A percentile compares a stretch with the other conserved stretches of the same genome.
These are phyloP conservation scores for Gortyna flavago DNA, from an alignment of 2,888 invertebrate species.

Conservation along the genomic window DNA sequence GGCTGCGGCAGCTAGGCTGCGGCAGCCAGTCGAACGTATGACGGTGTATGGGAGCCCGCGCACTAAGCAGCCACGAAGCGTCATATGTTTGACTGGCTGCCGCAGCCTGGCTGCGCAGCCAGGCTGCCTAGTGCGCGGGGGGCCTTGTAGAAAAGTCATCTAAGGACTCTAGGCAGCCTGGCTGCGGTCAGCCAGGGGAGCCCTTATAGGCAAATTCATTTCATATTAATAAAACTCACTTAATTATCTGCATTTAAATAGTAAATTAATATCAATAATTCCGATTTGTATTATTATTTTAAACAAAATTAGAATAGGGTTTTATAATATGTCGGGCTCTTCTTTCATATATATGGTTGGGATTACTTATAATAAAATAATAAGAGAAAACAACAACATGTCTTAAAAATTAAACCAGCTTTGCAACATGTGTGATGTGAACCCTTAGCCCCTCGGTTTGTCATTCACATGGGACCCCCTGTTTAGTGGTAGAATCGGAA, in stretches of 20 bases:
- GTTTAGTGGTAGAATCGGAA: conserved; percentile 8
- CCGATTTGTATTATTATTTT: background rate
- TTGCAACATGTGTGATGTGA: conserved; percentile 5
- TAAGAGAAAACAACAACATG: background rate
- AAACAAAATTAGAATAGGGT: background rate
- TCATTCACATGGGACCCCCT: conserved; percentile 14
- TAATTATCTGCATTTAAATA: background rate
- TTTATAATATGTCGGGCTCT: background rate
- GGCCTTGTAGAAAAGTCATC: background rate
- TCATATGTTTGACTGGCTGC: too few relatives aligned
- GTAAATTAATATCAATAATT: background rate
- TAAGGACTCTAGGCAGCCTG: too few relatives aligned
- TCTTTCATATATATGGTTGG: too few relatives aligned
- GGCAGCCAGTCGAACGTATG: too few relatives aligned
- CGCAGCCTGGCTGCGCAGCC: too few relatives aligned
- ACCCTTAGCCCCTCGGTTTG: conserved; percentile 4
- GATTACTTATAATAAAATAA: background rate
- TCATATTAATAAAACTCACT: background rate
- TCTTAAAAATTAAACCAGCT: background rate
- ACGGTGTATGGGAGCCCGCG: too few relatives aligned
- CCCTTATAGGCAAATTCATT: background rate
- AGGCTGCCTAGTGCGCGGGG: too few relatives aligned
- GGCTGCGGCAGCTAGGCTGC: too few relatives aligned
- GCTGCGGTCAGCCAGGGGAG: too few relatives aligned
- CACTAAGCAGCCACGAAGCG: too few relatives aligned